Conservation (phyloP, 1,140 invertebrate species). For the Ceratina australensis region DNA sequence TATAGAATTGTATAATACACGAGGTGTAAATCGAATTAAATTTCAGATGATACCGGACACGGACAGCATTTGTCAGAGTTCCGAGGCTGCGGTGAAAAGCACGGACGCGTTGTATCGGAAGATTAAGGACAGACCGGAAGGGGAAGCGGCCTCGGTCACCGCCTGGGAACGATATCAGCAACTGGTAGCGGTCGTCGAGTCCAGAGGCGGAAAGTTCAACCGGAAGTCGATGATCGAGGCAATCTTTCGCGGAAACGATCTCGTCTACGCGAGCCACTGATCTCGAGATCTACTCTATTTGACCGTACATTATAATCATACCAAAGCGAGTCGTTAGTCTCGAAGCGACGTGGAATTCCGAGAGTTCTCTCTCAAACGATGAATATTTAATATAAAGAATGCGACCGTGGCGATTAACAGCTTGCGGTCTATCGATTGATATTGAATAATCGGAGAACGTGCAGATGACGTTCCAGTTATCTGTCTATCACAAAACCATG, state of each 20-base stretch:
- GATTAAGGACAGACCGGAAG: slow-evolving; percentile 61
- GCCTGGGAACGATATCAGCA: slow-evolving; percentile 72
- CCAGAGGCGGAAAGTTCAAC: slow-evolving; percentile 66
- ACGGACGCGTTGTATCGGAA: slow-evolving; percentile 52
- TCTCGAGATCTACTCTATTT: neutral
- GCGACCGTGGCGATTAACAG: too few species aligned
- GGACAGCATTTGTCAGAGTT: slow-evolving; percentile 59
- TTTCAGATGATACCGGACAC: slow-evolving; percentile 69
- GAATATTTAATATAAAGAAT: too few species aligned
- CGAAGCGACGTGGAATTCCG: too few species aligned
- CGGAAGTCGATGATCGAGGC: slow-evolving; percentile 69
- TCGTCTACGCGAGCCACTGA: slow-evolving; percentile 65
- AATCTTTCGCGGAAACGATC: slow-evolving; percentile 71
- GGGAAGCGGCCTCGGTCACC: slow-evolving; percentile 66
- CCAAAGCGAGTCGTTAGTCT: slow-evolving; percentile 41
- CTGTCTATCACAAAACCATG: neutral
- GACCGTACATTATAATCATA: slow-evolving; percentile 29
- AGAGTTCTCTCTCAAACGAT: too few species aligned
- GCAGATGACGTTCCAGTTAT: too few species aligned
- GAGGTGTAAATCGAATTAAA: neutral
- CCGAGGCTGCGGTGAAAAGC: slow-evolving; percentile 61
- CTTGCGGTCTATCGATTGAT: too few species aligned
- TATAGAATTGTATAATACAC: neutral
- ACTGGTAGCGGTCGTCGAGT: slow-evolving; percentile 66
- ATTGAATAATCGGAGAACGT: neutral